Evolutionary conservation across 2,888 invertebrate species (phyloP).

Genomic region (Scrobipalpa atriplicella): DNA sequence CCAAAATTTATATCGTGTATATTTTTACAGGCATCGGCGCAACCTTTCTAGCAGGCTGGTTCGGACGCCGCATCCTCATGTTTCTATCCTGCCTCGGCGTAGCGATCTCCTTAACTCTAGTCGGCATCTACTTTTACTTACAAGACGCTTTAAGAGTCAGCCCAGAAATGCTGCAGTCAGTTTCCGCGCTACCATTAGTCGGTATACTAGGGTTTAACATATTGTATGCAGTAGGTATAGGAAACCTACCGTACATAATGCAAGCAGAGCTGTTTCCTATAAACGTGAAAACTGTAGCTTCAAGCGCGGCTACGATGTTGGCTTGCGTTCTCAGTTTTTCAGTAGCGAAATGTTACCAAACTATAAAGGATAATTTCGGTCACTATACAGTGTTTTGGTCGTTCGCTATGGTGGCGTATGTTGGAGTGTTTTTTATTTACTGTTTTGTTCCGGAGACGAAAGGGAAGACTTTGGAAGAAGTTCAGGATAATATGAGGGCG

Average conservation of each 20-base stretch:
- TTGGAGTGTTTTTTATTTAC: conserved; percentile 82
- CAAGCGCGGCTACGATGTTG: conserved; percentile 81
- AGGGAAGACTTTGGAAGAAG: conserved; percentile 84
- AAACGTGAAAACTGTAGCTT: conserved; percentile 84
- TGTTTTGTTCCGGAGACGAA: conserved; percentile 85
- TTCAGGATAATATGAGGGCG: conserved; percentile 79
- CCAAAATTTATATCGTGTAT: background rate
- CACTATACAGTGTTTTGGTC: conserved; percentile 83
- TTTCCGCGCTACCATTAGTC: conserved; percentile 78
- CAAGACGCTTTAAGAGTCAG: conserved; percentile 62
- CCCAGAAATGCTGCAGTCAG: conserved; percentile 55
- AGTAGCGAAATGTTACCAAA: conserved; percentile 83
- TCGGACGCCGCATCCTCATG: conserved; percentile 80
- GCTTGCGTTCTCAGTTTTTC: conserved; percentile 81
- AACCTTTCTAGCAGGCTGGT: conserved; percentile 78
- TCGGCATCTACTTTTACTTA: conserved; percentile 80
- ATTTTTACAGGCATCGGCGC: conserved; percentile 65
- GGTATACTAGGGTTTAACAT: conserved; percentile 83
- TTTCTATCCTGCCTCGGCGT: conserved; percentile 80
- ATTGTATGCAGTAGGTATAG: conserved; percentile 83
- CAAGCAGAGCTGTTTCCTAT: conserved; percentile 85
- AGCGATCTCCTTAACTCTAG: conserved; percentile 74
- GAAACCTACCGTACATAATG: conserved; percentile 84
- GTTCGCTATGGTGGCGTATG: conserved; percentile 79
- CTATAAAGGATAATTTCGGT: conserved; percentile 79